A percentile compares a stretch with the other conserved stretches of the same genome.
These are phyloP conservation scores for Ochropleura leucogaster DNA, from an alignment of 2,888 invertebrate genomes.

Conservation along the genomic window DNA sequence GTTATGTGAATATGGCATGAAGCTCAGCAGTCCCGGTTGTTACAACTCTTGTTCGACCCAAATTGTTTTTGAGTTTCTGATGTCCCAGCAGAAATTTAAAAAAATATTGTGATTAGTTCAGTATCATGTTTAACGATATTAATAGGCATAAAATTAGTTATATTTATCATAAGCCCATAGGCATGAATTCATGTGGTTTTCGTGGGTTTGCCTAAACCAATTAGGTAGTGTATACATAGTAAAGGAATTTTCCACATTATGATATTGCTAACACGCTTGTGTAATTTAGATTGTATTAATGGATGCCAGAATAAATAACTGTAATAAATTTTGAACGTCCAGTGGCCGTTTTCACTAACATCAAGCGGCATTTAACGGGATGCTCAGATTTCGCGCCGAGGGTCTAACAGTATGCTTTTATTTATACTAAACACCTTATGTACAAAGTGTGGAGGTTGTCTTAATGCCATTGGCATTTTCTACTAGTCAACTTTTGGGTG, in stretches of 20 bases:
- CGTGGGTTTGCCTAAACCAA: slow-evolving; percentile 49
- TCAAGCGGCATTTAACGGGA: neutral
- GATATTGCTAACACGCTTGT: slow-evolving; percentile 13
- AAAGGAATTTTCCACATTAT: slow-evolving; percentile 26
- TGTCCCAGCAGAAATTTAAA: too few relatives aligned
- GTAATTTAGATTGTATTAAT: slow-evolving; percentile 20
- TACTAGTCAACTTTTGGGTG: too few relatives aligned
- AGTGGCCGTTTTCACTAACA: neutral
- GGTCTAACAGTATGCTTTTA: neutral
- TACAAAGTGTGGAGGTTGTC: too few relatives aligned
- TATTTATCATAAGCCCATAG: slow-evolving; percentile 17
- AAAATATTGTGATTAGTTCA: neutral
- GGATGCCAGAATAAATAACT: neutral
- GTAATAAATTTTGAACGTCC: neutral
- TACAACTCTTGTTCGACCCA: too few relatives aligned
- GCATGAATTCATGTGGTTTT: slow-evolving; percentile 52
- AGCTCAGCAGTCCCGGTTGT: too few relatives aligned
- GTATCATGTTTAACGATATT: neutral
- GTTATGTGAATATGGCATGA: neutral
- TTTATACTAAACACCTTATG: too few relatives aligned
- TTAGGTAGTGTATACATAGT: slow-evolving; percentile 38
- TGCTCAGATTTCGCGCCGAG: neutral
- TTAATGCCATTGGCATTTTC: too few relatives aligned
- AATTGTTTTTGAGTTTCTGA: too few relatives aligned
- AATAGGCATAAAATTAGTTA: neutral